Conservation (phyloP, 1,140 invertebrate genomes). For the Oscheius sp. region DNA sequence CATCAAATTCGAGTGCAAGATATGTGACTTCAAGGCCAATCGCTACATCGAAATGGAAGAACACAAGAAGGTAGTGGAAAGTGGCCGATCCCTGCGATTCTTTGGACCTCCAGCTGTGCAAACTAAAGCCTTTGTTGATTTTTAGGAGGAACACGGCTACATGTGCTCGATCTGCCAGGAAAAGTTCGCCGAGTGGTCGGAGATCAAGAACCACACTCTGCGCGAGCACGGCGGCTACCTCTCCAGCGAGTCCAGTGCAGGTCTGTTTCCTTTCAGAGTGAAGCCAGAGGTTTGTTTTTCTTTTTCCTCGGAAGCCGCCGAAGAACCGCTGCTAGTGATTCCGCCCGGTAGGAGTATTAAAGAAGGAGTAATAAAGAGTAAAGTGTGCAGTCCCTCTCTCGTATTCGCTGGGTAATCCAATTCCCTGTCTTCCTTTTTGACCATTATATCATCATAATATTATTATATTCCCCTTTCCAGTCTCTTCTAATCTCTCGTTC, state of each 20-base stretch:
- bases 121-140: neutral
- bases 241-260: conserved; percentile 51
- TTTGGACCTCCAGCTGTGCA: neutral
- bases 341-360: neutral
- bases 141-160: conserved; percentile 59
- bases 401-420: conserved; percentile 2
- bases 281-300: neutral
- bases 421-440: neutral
- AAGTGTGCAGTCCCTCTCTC: neutral
- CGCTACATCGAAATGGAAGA: conserved; percentile 59
- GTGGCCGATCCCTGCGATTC: neutral
- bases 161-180: conserved; percentile 55
- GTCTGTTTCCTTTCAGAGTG: conserved; percentile 32
- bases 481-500: conserved; percentile 29
- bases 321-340: neutral
- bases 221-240: conserved; percentile 58
- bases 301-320: too few relatives aligned
- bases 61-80: conserved; percentile 8
- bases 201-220: conserved; percentile 59
- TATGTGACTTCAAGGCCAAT: conserved; percentile 60
- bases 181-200: conserved; percentile 56
- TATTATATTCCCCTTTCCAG: conserved; percentile 17
- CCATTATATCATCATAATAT: conserved; percentile 9
- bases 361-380: conserved; percentile 19
- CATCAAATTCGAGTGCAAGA: conserved; percentile 61